Conservation (phyloP, 92 coral and sea anemone species). For the Parazoanthus darwini region DNA sequence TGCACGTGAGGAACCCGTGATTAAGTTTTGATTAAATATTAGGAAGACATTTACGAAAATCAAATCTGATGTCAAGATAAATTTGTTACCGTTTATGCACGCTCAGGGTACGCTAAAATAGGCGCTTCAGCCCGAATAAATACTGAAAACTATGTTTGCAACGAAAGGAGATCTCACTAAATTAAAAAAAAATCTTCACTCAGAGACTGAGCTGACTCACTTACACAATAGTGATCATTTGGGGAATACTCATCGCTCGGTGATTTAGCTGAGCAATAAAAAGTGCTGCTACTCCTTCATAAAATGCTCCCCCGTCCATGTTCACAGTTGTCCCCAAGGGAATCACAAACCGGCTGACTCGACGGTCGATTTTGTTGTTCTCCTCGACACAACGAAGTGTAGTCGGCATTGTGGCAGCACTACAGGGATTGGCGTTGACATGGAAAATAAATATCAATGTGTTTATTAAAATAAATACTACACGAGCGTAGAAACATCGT, state of each 20-base stretch:
- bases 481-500: too few relatives aligned
- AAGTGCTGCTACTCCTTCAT: constrained; percentile 87
- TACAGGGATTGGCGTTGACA: background rate
- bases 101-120: too few relatives aligned
- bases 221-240: constrained; percentile 91
- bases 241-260: constrained; percentile 68
- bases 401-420: constrained; percentile 92
- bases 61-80: too few relatives aligned
- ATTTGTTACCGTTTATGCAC: too few relatives aligned
- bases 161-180: too few relatives aligned
- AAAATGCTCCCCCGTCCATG: constrained; percentile 96
- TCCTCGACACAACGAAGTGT: constrained; percentile 87
- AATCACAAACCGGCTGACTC: constrained; percentile 85
- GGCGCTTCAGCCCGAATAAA: too few relatives aligned
- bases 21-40: too few relatives aligned
- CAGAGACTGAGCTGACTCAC: background rate
- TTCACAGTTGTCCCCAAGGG: constrained; percentile 92
- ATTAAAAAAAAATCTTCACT: background rate
- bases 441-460: too few relatives aligned
- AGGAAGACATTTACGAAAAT: too few relatives aligned
- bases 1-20: too few relatives aligned
- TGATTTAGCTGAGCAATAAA: constrained; percentile 93
- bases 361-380: constrained; percentile 72
- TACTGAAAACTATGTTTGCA: too few relatives aligned
- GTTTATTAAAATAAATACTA: too few relatives aligned